phyloP scores from a whole-genome alignment of 2,113 vertebrate genomes.

The Cichladusa arquata region DNA sequence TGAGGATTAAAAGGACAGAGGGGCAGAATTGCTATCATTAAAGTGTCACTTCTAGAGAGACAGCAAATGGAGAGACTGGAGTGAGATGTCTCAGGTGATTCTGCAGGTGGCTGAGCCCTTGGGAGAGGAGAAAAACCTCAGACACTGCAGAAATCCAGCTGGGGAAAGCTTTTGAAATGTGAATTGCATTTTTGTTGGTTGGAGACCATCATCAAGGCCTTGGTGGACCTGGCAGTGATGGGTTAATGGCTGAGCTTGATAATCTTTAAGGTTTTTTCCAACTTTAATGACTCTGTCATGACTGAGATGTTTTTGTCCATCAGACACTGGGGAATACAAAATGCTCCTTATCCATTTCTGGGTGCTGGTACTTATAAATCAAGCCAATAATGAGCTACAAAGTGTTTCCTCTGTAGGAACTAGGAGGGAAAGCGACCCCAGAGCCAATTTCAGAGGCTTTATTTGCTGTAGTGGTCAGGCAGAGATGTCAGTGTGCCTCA shows the following conservation, averaged over 20 bases:
- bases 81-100: background rate
- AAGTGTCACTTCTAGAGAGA: background rate
- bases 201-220: background rate
- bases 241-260: background rate
- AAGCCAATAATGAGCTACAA: background rate
- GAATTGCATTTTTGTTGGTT: background rate
- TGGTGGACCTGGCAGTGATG: background rate
- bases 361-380: background rate
- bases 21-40: background rate
- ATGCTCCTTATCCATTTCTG: background rate
- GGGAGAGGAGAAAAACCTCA: background rate
- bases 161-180: background rate
- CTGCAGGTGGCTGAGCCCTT: background rate
- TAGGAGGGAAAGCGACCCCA: background rate
- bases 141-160: background rate
- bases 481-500: background rate
- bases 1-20: background rate
- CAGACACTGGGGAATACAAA: background rate
- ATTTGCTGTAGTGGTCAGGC: fast-evolving
- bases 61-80: background rate
- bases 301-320: fast-evolving
- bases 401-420: background rate
- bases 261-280: background rate
- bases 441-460: background rate
- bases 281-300: background rate